phyloP scores from a whole-genome alignment of 2,113 vertebrate genomes.

The Sporophila hypoxantha region DNA sequence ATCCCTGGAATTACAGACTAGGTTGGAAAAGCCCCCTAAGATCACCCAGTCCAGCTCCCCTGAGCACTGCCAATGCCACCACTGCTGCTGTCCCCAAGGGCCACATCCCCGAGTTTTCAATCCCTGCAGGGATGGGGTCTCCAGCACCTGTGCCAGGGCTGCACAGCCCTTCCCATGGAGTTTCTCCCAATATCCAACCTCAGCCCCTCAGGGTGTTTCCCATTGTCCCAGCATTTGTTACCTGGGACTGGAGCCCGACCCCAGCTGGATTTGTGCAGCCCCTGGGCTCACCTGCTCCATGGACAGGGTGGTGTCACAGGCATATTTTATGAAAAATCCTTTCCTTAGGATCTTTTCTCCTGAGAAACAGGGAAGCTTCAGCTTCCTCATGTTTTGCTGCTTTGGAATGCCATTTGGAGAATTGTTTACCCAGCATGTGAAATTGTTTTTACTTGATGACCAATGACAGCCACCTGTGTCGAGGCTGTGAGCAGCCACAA shows the following conservation, averaged over 20 bases:
- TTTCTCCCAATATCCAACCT: not conserved
- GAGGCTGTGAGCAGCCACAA: too few relatives aligned
- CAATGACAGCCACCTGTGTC: too few relatives aligned
- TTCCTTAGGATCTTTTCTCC: too few relatives aligned
- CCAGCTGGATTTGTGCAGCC: not conserved
- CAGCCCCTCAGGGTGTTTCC: not conserved
- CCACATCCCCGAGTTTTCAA: not conserved
- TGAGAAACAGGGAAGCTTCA: too few relatives aligned
- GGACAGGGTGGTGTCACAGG: not conserved
- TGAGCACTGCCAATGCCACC: not conserved
- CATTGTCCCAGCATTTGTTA: rapidly evolving
- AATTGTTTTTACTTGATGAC: too few relatives aligned
- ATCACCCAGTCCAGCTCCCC: not conserved
- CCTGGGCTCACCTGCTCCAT: rapidly evolving
- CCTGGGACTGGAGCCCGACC: not conserved
- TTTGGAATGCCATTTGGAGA: too few relatives aligned
- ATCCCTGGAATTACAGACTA: not conserved
- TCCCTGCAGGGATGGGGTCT: not conserved
- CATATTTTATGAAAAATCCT: too few relatives aligned
- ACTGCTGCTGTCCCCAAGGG: not conserved
- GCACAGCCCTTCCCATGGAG: not conserved
- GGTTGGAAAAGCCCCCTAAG: not conserved
- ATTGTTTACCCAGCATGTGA: too few relatives aligned
- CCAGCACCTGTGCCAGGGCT: not conserved
- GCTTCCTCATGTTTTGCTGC: too few relatives aligned